A percentile compares a stretch with the other conserved stretches of the same genome.
Conservation (phyloP, 1,140 invertebrate genomes). For the Conus ventricosus region DNA sequence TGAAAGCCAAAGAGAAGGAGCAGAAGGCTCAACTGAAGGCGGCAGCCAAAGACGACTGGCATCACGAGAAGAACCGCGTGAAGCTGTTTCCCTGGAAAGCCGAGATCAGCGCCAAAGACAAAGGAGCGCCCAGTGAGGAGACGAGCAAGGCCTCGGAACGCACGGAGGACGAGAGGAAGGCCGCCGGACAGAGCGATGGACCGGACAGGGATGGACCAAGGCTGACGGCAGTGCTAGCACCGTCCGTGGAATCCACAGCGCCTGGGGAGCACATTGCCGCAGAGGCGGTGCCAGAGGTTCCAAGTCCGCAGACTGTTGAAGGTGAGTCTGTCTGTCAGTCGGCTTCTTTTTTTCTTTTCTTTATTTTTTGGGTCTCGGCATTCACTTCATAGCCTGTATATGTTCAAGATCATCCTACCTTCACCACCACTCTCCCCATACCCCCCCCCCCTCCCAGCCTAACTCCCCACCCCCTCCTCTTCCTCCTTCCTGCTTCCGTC, state of each 20-base stretch:
- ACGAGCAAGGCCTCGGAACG: neutral
- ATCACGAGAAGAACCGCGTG: neutral
- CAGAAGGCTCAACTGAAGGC: neutral
- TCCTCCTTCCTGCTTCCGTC: no score
- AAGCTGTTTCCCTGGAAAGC: slow-evolving; percentile 15
- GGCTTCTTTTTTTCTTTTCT: neutral
- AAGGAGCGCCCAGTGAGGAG: neutral
- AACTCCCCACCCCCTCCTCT: no score
- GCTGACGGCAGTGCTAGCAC: neutral
- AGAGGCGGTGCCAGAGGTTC: neutral
- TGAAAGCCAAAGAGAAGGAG: slow-evolving; percentile 2
- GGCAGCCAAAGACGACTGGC: neutral
- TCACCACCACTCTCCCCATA: no score
- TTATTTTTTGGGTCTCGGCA: no score
- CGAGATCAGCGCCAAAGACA: neutral
- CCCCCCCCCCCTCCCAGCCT: no score
- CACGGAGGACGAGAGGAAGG: neutral
- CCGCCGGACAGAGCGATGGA: neutral
- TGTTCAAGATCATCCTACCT: no score
- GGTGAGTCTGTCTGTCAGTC: no score
- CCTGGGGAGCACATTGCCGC: no score
- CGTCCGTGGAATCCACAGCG: neutral
- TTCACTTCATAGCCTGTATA: no score
- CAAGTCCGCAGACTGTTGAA: no score
- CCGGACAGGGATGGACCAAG: neutral